Base-by-base conservation (phyloP, 2,888 invertebrate species). In the Sarcophaga rosellei region DNA sequence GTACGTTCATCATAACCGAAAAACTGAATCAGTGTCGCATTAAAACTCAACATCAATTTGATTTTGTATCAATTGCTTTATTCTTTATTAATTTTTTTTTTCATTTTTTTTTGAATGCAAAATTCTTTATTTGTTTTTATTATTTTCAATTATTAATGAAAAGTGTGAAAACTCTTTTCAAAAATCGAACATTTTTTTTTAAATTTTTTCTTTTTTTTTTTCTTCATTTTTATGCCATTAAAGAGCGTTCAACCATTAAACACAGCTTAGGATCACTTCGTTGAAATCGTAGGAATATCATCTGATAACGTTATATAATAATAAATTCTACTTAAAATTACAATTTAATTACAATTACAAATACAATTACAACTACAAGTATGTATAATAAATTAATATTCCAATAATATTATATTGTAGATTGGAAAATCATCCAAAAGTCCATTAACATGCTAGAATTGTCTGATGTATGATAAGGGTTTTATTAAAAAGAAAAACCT, bases 41-140 rank as follows among this genome's bases (percentile, higher is more conserved):
- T 65, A 35, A 65, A 15, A 65, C 35, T 35, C 15, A 23, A 75
- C 53, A 63, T 44, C 62, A 57, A 65, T 59, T 79, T 92, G 91
- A 92, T 91, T 89, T 91, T 91, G 69, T 88, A 91, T 91, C 91
- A 91, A 88, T 91, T 92, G 92, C 91, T 88, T 74, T 88, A 76
- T 84, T 83, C 57, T 77, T 76, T 88, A 70, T 79, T 81, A 57
- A 44, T 69, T 45, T 20, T 35, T 65, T 81, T 88, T 89, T 87
- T 88, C 11, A 6, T 59, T 72, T 81, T n/a, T 53, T 77, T 80
- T 66, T 76, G 11, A 44, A 65, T 84, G 70, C 73, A 84, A 75
- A 23, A 57, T 72, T 87, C 88, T 82, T 91, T 90, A 89, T 90
- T 88, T 87, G 62, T 25, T 5, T 53, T 20, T 80, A 25, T 11